Base-by-base conservation (phyloP, 2,888 invertebrate species). In the Lasioglossum morio region DNA sequence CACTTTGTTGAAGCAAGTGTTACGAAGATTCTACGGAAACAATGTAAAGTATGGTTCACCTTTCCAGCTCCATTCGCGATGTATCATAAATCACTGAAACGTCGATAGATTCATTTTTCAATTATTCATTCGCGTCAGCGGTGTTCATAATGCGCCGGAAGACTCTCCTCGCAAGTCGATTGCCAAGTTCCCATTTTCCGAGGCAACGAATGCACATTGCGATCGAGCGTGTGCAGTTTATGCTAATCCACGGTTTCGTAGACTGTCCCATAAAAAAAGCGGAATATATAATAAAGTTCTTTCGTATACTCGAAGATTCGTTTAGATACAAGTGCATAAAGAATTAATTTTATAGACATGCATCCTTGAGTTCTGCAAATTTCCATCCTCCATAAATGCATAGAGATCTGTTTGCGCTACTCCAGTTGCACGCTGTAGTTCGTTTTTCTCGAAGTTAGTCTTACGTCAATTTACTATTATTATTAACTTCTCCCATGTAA, bases 61-160 rank as follows among this genome's bases (percentile, higher is more conserved):
- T 10, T 57, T 57, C n/a, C 12, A 10, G 0, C 12, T 57, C 4
- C 10, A 1, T 10, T 57, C n/a, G 2, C 10, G n/a, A 57, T 10
- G 10, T 7, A 53, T 53, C 53, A n/a, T 57, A 57, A 57, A 57
- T 57, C n/a, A 10, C n/a, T 23, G n/a, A 12, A n/a, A n/a, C 57
- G 57, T 37, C 66, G 37, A 69, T 34, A 37, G 66, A 69, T 34
- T 23, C 8, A 69, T 37, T 69, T 37, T 57, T 57, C 57, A 57
- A 69, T 69, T 69, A 63, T 63, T 63, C 30, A 63, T 23, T 34
- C 66, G 34, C 66, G 66, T 69, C 66, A 69, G 1, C 30, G 30
- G 16, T 30, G 63, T 30, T 30, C 30, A 63, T 16, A 30, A 63
- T 30, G 30, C 34, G 37, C 66, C 66, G 66, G 66, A 69, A 69